A percentile compares a stretch with the other conserved stretches of the same genome.
Evolutionary conservation across 2,888 invertebrate genomes (phyloP).

Genomic region (Autographa gamma): DNA sequence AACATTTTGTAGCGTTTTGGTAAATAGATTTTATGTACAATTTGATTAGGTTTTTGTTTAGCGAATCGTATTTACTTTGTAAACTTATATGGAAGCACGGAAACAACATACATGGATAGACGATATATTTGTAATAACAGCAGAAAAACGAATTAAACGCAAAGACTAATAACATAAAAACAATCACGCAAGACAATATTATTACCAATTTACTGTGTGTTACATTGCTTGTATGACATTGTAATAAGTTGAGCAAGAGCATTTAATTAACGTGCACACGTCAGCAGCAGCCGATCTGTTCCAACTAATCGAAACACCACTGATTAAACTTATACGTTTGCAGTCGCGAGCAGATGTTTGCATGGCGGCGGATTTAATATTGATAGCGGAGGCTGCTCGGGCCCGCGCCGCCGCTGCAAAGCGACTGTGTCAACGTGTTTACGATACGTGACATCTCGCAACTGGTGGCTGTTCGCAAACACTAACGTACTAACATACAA

Average conservation of each 20-base stretch:
- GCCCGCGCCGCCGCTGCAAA: constrained; percentile 48
- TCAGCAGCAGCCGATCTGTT: constrained; percentile 55
- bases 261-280: constrained; percentile 44
- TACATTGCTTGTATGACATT: neutral
- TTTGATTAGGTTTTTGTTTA: neutral
- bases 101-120: no score
- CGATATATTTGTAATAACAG: no score
- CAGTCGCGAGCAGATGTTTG: constrained; percentile 69
- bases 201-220: neutral
- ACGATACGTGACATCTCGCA: constrained; percentile 58
- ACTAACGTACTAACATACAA: constrained; percentile 30
- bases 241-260: constrained; percentile 17
- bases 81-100: no score
- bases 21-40: neutral
- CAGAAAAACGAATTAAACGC: no score
- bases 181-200: neutral
- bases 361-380: constrained; percentile 78
- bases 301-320: constrained; percentile 71
- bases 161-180: neutral
- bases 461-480: constrained; percentile 60
- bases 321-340: constrained; percentile 75
- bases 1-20: constrained; percentile 2
- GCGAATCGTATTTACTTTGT: neutral
- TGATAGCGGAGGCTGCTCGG: constrained; percentile 70
- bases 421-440: constrained; percentile 61